Evolutionary conservation across 2,888 invertebrate species (phyloP), one percentile per base, ranked within the genome.

Genomic region (Neria commutata): DNA sequence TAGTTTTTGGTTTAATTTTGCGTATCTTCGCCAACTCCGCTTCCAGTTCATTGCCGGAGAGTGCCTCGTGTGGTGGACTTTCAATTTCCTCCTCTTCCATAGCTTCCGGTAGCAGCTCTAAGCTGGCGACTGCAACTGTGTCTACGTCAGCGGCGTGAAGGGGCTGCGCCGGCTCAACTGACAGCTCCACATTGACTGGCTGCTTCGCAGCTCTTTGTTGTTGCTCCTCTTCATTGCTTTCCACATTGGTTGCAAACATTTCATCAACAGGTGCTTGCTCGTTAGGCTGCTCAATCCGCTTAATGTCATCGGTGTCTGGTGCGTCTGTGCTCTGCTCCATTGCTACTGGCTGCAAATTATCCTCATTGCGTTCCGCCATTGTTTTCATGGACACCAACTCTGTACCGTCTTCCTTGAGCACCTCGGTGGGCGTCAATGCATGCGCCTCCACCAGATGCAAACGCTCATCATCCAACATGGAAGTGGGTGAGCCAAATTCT

Each of bases 401-500:
- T 25, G 10, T 53, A 19, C 33, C 16, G 11, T 47, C n/a, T 11
- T 24, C 33, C n/a, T 37, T n/a, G 14, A 54, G 10, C 11, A 37
- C 37, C 24, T 61, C 61, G 4, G 48, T 56, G 34, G 46, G 55
- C 14, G 63, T 53, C 34, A 60, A 54, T 29, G 37, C 60, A 50
- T 19, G 47, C 53, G 10, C 42, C 45, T 4, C 34, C 49, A 40
- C 40, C 40, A 37, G 37, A 42, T 67, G 64, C 24, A 69, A 55
- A 19, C 73, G 69, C 25, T 73, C 72, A 58, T 73, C 73, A 37
- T 71, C 72, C 24, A 73, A 45, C 71, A 72, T 69, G 11, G 72
- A 72, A 1, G 73, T 67, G 2, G 73, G 73, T 6, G 72, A 73
- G 3, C 73, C 73, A 55, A 73, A 73, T 57, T 73, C 73, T 5